Evolutionary conservation across 2,113 vertebrate genomes (phyloP).

Genomic region (Morone chrysops): DNA sequence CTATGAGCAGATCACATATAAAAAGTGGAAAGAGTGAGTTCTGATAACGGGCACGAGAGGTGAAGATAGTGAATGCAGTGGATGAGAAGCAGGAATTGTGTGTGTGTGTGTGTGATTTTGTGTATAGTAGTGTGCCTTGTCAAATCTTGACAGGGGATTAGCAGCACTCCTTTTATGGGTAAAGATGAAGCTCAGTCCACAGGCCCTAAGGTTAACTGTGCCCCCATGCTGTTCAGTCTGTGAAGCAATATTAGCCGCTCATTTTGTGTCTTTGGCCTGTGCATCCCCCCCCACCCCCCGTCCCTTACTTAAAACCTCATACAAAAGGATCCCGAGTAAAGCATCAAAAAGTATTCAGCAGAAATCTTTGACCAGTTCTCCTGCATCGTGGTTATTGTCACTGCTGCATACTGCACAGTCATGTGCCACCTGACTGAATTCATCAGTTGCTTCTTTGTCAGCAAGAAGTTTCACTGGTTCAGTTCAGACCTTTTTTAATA

Average conservation of each 20-base stretch:
- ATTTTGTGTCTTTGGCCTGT: slow-evolving; percentile 27
- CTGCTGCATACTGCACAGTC: neutral
- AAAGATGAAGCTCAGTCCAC: slow-evolving; percentile 42
- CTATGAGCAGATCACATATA: neutral
- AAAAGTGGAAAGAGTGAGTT: slow-evolving; percentile 39
- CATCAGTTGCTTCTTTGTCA: neutral
- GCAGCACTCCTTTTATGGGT: slow-evolving; percentile 64
- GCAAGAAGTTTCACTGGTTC: neutral
- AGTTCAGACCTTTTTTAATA: neutral
- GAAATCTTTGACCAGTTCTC: neutral
- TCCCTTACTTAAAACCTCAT: neutral
- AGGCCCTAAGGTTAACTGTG: slow-evolving; percentile 47
- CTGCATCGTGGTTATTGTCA: neutral
- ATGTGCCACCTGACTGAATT: neutral
- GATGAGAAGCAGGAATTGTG: neutral
- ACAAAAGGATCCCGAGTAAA: neutral
- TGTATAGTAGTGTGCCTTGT: slow-evolving; percentile 23
- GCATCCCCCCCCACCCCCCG: neutral
- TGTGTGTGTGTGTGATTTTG: slow-evolving; percentile 16
- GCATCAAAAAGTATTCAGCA: too few relatives aligned
- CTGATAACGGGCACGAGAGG: slow-evolving; percentile 27
- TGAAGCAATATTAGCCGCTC: slow-evolving; percentile 23
- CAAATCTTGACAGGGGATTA: slow-evolving; percentile 37
- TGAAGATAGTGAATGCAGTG: slow-evolving; percentile 5
- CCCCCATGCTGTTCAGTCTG: slow-evolving; percentile 15